A percentile compares a stretch with the other conserved stretches of the same genome.
Conservation (phyloP, 1,140 invertebrate genomes). For the Scaptomyza hsui region DNA sequence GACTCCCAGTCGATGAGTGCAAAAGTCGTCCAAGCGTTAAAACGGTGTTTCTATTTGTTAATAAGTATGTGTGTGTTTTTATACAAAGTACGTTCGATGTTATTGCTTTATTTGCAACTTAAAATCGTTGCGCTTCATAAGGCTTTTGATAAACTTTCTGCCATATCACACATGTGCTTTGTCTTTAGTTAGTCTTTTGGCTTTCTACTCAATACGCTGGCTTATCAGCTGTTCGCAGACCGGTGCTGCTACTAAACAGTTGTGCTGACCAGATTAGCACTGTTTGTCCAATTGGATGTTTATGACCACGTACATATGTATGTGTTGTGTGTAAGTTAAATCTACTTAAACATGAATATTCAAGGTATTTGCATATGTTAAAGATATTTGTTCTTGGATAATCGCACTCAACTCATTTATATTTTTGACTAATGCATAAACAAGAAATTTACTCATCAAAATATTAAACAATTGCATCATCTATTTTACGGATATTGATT, state of each 20-base stretch:
- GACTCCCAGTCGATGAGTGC: conserved; percentile 62
- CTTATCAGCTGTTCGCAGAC: conserved; percentile 50
- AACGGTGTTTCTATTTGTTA: conserved; percentile 23
- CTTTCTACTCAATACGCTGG: conserved; percentile 11
- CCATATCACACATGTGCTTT: conserved; percentile 43
- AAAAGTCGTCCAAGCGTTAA: conserved; percentile 60
- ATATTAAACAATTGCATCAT: too few relatives aligned
- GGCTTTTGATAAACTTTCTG: conserved; percentile 3
- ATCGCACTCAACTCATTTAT: background rate
- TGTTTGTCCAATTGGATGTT: conserved; percentile 19
- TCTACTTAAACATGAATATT: too few relatives aligned
- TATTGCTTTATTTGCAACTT: conserved; percentile 13
- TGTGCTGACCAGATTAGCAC: conserved; percentile 21
- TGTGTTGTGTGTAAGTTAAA: background rate
- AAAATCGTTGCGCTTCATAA: conserved; percentile 50
- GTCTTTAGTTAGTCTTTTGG: conserved; percentile 1
- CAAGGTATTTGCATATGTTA: background rate
- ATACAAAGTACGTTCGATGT: conserved; percentile 7
- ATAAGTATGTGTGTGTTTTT: background rate
- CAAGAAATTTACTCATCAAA: background rate
- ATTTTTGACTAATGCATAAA: conserved; percentile 21
- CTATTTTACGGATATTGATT: too few relatives aligned
- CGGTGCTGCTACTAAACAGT: background rate
- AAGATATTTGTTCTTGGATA: background rate
- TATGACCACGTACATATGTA: background rate